These are phyloP conservation scores for Limanda limanda DNA, from an alignment of 2,113 vertebrate species.

Conservation along the genomic window DNA sequence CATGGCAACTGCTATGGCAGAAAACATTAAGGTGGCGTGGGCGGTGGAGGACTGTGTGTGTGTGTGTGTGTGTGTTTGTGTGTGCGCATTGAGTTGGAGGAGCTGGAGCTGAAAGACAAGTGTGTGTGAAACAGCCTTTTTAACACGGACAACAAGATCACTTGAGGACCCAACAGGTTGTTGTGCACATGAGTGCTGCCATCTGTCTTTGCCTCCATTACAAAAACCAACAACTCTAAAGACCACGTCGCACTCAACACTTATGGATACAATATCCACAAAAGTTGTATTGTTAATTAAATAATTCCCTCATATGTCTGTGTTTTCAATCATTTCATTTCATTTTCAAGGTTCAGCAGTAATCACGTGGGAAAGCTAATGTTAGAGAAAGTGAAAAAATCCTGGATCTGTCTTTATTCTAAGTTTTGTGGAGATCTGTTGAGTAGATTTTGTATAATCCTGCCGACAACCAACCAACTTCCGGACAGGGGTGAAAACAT, in stretches of 20 bases:
- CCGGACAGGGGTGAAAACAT: too few species aligned
- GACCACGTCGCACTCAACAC: not conserved
- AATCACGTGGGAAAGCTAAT: too few species aligned
- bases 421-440: too few species aligned
- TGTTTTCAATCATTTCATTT: too few species aligned
- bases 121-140: not conserved
- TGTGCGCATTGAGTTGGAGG: too few species aligned
- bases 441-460: too few species aligned
- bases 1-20: constrained; percentile 76
- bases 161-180: not conserved
- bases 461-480: too few species aligned
- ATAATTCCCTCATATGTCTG: not conserved
- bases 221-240: not conserved
- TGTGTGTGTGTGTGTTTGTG: not conserved
- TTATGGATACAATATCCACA: not conserved
- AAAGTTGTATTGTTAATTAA: not conserved
- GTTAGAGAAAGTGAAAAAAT: too few species aligned
- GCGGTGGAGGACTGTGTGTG: constrained; percentile 47
- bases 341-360: too few species aligned
- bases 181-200: not conserved
- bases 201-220: not conserved
- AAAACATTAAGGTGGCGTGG: constrained; percentile 65
- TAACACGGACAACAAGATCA: not conserved
- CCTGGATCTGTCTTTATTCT: too few species aligned
- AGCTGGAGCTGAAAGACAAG: too few species aligned